Conservation (phyloP, 2,797 vertebrate genomes). For the Dendrocincla fuliginosa region DNA sequence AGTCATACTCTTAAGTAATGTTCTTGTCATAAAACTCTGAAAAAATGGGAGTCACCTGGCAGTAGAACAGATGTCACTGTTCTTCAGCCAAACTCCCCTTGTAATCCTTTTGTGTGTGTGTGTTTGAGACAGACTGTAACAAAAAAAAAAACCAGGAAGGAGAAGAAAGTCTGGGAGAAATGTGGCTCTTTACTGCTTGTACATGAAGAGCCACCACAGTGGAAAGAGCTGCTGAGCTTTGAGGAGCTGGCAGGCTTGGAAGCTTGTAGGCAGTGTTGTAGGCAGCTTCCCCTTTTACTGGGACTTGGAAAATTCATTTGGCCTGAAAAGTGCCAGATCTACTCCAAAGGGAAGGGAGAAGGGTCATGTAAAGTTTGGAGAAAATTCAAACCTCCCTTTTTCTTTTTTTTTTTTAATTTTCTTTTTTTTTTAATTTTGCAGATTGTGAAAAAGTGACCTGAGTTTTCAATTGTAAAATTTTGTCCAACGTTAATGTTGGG, state of each 20-base stretch:
- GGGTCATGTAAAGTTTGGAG: slow-evolving; percentile 34
- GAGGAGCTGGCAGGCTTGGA: neutral
- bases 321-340: slow-evolving; percentile 29
- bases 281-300: slow-evolving; percentile 21
- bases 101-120: neutral
- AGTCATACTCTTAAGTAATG: neutral
- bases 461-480: slow-evolving; percentile 23
- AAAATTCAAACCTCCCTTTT: neutral
- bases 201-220: neutral
- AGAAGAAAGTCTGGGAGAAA: neutral
- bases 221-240: neutral
- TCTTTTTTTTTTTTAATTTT: neutral
- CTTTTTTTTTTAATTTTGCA: neutral
- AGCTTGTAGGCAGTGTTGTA: slow-evolving; percentile 9
- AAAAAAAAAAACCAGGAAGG: neutral
- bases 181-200: neutral
- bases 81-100: neutral
- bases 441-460: slow-evolving; percentile 20
- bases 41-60: slow-evolving; percentile 49
- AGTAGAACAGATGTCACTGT: slow-evolving; percentile 7
- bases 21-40: slow-evolving; percentile 1
- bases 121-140: neutral
- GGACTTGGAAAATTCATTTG: slow-evolving; percentile 61
- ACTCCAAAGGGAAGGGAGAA: neutral
- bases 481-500: slow-evolving; percentile 21